Percentiles rank a stretch among this genome's conserved stretches.
Conservation (phyloP, 2,888 invertebrate species). For the Argyresthia albistria region DNA sequence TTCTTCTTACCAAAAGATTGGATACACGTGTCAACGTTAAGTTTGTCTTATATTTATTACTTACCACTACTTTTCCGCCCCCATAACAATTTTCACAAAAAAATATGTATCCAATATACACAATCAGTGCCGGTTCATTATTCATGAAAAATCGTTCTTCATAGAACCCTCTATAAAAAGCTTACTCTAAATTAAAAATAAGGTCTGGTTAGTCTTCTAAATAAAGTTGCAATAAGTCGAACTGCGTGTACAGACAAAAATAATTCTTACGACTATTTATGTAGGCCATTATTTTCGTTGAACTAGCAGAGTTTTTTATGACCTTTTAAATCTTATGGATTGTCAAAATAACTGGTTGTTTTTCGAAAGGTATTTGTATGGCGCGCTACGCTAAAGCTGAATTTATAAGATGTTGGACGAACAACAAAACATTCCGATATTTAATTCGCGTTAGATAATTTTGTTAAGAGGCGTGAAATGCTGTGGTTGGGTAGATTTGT, state of each 20-base stretch:
- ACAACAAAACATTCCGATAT: conserved; percentile 57
- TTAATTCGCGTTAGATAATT: conserved; percentile 45
- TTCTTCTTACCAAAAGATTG: conserved; percentile 50
- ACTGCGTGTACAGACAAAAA: conserved; percentile 15
- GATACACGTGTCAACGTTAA: conserved; percentile 57
- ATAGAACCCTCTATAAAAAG: conserved; percentile 65
- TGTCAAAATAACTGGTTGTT: conserved; percentile 67
- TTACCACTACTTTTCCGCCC: conserved; percentile 40
- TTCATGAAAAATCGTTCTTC: conserved; percentile 67
- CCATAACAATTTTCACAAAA: conserved; percentile 46
- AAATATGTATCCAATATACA: conserved; percentile 64
- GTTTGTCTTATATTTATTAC: conserved; percentile 54
- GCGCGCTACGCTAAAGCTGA: conserved; percentile 45
- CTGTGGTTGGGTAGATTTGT: no score
- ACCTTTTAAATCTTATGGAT: conserved; percentile 26
- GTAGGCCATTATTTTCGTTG: conserved; percentile 20
- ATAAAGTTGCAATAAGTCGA: not conserved
- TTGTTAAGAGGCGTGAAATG: conserved; percentile 43
- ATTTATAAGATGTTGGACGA: conserved; percentile 52
- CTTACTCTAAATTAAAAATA: conserved; percentile 71
- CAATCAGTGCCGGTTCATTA: conserved; percentile 69
- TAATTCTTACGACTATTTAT: conserved; percentile 17
- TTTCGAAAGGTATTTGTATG: conserved; percentile 66
- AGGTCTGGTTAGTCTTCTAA: conserved; percentile 38
- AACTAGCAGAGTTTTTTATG: conserved; percentile 29